Evolutionary conservation across 2,888 invertebrate species (phyloP), one percentile per base, ranked within the genome.

Genomic region (Sipha maydis): DNA sequence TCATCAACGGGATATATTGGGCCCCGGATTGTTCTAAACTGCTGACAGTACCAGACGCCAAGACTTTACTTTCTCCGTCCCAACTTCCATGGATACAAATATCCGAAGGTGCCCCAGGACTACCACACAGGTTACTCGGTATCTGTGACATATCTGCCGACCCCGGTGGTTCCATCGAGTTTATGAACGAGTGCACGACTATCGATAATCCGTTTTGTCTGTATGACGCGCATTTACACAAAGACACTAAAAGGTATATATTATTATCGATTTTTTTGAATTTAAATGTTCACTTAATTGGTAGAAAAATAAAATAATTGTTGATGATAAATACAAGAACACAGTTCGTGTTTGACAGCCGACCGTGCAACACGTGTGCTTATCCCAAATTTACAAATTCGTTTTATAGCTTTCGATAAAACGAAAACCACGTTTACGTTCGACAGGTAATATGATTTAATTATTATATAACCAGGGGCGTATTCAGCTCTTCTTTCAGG

Each of bases 71-170:
- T 34, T 93, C 96, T 80, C 97, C 98, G 0, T 95, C 97, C 0
- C 95, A 96, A 90, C 96, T 97, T 0, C 99, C 99, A 0, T 99
- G 99, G 99, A 92, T 98, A 85, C 97, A 97, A 0, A 96, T 95
- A 56, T 96, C 97, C 90, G 94, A 96, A 85, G 97, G 98, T 0
- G 96, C 97, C 0, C 98, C 98, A 0, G 95, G 96, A 0, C 92
- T 98, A 79, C 97, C 98, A 0, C 97, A 97, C 91, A 93, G 98
- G 90, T 96, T 99, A 95, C 93, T 99, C 90, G 97, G 95, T 7
- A 98, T 99, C 91, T 99, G 99, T 92, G 99, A 99, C 92, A 99
- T 99, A 91, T 98, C 98, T 0, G 99, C 99, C 0, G 99, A 99
- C 93, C 99, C 99, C 0, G 99, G 99, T 0, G 98, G 98, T 88